A percentile compares a stretch with the other conserved stretches of the same genome.
phyloP scores from a whole-genome alignment of 2,888 invertebrate species.

The Rotaria socialis region DNA sequence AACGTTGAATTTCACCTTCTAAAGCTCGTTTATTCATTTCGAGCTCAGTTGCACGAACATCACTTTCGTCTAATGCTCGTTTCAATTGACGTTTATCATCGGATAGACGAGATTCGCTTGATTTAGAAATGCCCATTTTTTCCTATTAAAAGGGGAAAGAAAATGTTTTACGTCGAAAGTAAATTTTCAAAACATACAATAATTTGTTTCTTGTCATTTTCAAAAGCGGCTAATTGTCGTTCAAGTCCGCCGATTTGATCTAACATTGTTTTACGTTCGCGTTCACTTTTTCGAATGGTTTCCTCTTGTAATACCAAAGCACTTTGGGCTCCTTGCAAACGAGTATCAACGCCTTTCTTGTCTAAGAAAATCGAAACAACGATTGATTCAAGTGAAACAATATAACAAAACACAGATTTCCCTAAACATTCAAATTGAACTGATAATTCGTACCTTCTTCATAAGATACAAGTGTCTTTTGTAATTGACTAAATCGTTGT shows the following conservation, averaged over 20 bases:
- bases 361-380: conserved; percentile 50
- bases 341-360: conserved; percentile 59
- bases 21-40: conserved; percentile 79
- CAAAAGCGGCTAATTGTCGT: conserved; percentile 53
- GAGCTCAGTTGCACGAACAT: conserved; percentile 75
- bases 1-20: conserved; percentile 81
- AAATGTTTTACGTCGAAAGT: too few relatives aligned
- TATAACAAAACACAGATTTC: too few relatives aligned
- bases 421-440: too few relatives aligned
- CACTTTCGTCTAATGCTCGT: conserved; percentile 74
- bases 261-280: conserved; percentile 57
- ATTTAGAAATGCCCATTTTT: conserved; percentile 63
- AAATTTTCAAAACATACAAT: conserved; percentile 49
- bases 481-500: conserved; percentile 57
- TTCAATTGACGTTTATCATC: conserved; percentile 76
- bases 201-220: conserved; percentile 58
- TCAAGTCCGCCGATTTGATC: conserved; percentile 58
- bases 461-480: conserved; percentile 57
- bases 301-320: conserved; percentile 64
- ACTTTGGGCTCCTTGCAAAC: conserved; percentile 59
- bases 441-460: conserved; percentile 55
- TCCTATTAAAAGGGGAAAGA: background rate
- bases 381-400: too few relatives aligned
- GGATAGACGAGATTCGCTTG: conserved; percentile 70
- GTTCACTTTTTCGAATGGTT: conserved; percentile 59